These are phyloP conservation scores for Napeogenes inachia DNA, from an alignment of 2,888 invertebrate genomes.

Conservation along the genomic window DNA sequence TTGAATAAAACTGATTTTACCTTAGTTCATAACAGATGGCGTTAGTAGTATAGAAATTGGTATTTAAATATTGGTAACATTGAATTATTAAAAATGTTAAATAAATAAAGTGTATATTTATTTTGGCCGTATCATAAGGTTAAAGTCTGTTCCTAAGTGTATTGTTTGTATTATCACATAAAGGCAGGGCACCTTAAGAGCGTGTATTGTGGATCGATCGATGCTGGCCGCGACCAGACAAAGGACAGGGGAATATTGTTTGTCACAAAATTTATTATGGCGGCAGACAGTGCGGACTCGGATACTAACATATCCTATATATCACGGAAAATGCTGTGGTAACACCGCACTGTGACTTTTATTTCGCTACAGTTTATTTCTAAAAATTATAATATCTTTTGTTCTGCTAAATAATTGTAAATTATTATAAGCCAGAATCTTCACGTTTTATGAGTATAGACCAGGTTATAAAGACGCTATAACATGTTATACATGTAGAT, in stretches of 20 bases:
- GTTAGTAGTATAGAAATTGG: not conserved
- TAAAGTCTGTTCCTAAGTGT: not conserved
- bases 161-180: constrained; percentile 15
- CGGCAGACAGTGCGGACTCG: constrained; percentile 45
- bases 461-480: constrained; percentile 8
- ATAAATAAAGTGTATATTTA: not conserved
- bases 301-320: constrained; percentile 54
- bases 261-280: constrained; percentile 74
- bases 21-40: constrained; percentile 14
- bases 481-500: constrained; percentile 17
- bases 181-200: constrained; percentile 25
- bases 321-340: constrained; percentile 40
- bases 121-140: not conserved
- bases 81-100: not conserved
- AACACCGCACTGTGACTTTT: constrained; percentile 23
- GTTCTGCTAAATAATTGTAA: too few relatives aligned
- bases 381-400: too few relatives aligned
- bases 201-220: constrained; percentile 59
- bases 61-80: too few relatives aligned
- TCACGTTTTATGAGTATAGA: not conserved
- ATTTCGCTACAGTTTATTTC: not conserved
- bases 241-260: constrained; percentile 72
- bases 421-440: too few relatives aligned
- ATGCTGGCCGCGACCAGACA: constrained; percentile 56
- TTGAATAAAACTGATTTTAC: too few relatives aligned